Evolutionary conservation across 2,888 invertebrate species (phyloP).

Genomic region (Platycnemis pennipes): DNA sequence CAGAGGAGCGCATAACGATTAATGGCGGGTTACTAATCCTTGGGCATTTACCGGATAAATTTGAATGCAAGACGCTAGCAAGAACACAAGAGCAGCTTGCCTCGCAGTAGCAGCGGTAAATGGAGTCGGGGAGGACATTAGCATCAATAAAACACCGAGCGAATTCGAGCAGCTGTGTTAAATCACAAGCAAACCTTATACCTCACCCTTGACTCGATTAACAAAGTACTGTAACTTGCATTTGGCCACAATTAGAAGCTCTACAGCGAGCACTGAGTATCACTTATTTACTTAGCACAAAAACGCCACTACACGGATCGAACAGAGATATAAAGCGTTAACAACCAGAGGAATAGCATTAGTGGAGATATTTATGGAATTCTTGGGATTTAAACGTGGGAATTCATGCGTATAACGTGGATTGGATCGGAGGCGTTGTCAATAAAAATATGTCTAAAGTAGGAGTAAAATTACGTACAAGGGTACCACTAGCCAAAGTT

Average conservation of each 20-base stretch:
- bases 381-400: no score
- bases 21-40: conserved; percentile 4
- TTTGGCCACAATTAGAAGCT: not conserved
- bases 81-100: not conserved
- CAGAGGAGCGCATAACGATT: not conserved
- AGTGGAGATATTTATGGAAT: no score
- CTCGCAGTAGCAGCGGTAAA: not conserved
- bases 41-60: not conserved
- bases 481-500: no score
- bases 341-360: no score
- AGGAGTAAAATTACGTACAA: no score
- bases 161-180: not conserved
- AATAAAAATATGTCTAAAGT: no score
- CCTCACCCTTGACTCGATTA: not conserved
- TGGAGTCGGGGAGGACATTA: not conserved
- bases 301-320: not conserved
- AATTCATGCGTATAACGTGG: no score
- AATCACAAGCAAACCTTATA: not conserved
- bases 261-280: not conserved
- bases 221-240: not conserved
- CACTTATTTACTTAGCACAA: not conserved
- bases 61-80: not conserved
- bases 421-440: no score
- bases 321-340: not conserved
- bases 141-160: not conserved